These are phyloP conservation scores for Trematocara nigrifrons DNA, from an alignment of 2,113 vertebrate species.

Conservation along the genomic window DNA sequence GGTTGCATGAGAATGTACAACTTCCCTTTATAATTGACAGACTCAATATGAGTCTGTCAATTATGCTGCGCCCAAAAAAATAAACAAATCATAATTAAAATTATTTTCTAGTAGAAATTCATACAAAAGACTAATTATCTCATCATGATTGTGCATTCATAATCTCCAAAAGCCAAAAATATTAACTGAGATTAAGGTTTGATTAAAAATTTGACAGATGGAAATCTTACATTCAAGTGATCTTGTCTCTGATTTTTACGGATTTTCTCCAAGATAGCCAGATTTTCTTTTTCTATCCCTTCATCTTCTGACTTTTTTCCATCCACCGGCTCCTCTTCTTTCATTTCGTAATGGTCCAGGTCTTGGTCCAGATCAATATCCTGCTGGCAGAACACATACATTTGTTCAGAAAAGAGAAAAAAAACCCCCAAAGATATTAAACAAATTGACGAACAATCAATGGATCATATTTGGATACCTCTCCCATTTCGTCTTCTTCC, in stretches of 20 bases:
- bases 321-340: slow-evolving; percentile 90
- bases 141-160: background rate
- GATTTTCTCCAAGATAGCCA: slow-evolving; percentile 96
- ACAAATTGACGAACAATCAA: background rate
- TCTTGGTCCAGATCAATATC: slow-evolving; percentile 79
- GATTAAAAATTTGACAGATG: background rate
- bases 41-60: background rate
- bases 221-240: slow-evolving; percentile 90
- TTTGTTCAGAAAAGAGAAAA: background rate
- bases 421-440: fast-evolving
- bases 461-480: slow-evolving; percentile 59
- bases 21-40: background rate
- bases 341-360: slow-evolving; percentile 90
- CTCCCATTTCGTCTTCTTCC: slow-evolving; percentile 94
- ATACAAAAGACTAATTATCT: background rate
- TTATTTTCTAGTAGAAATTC: background rate
- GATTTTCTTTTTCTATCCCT: slow-evolving; percentile 96
- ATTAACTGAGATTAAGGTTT: background rate
- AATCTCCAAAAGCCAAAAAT: background rate
- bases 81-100: background rate
- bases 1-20: background rate
- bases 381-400: slow-evolving; percentile 57
- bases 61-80: background rate
- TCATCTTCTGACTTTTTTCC: slow-evolving; percentile 96
- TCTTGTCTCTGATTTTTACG: slow-evolving; percentile 98